Base-by-base conservation (phyloP, 2,797 vertebrate species). In the Dromococcyx pavoninus region DNA sequence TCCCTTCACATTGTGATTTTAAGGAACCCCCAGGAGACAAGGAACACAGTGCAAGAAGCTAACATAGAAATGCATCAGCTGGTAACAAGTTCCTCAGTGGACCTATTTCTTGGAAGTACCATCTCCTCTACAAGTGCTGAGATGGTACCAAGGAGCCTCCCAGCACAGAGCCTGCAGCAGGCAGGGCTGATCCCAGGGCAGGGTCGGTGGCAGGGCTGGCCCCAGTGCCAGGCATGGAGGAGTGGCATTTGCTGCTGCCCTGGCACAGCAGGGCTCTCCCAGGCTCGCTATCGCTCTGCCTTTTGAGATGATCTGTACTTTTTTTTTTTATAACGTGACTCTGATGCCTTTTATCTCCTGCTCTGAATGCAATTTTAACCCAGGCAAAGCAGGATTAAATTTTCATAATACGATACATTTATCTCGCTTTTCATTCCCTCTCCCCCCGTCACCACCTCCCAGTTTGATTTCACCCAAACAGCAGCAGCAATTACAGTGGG, bases 311-410 rank as follows among this genome's bases (percentile, higher is more conserved):
- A 94, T 92, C 95, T 58, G 77, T 56, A 33, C 54, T 62, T 65
- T 62, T 62, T 37, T n/a, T n/a, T n/a, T 41, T 41, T 41, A 64
- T 54, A 96, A 91, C 18, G 33, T 17, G 80, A 57, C 50, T 93
- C 90, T 27, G 46, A 62, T 83, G 94, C 95, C 91, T 97, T 97
- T 97, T 97, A 96, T 97, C 96, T 96, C 95, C 93, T 30, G 89
- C 53, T 96, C 92, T 35, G 82, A 95, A 96, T 50, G 97, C 56
- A 80, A 86, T 97, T 97, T 97, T 86, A 97, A 82, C 92, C 93
- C 85, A 82, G 93, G 96, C 94, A 97, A 98, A 97, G 96, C 93
- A 76, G 97, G 96, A 97, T 97, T 97, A 97, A 96, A 96, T 94
- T 95, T 97, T 96, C 94, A 96, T 94, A 96, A 95, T 56, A 62